Evolutionary conservation across 1,140 invertebrate species (phyloP), one percentile per base, ranked within the genome.

Genomic region (Anthonomus grandis): DNA sequence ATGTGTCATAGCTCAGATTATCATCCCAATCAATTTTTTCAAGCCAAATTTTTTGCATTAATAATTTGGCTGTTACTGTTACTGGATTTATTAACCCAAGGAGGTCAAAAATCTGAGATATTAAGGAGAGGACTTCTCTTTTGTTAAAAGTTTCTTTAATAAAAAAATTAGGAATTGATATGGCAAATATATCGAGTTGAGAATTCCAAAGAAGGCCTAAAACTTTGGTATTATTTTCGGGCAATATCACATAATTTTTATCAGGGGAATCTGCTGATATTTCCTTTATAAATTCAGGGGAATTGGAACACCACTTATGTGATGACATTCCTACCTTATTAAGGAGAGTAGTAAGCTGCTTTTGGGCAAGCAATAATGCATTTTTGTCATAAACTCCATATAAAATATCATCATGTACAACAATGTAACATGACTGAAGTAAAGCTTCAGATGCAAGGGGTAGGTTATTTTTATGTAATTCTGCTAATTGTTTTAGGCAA

Each of bases 11-110:
- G 4, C 64, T 57, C 25, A 73, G 10, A 9, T 1, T 2, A 21
- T 67, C 55, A 57, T 77, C 72, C 76, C 75, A 78, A 3, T 64
- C 60, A 6, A 69, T 17, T 15, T 69, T 52, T 19, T 3, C 9
- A 19, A 58, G 25, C 74, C 75, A 75, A 1, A 77, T 8, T 13
- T 60, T 53, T 66, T 79, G 75, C 21, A 78, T 62, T 1, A 77
- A 39, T 4, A 75, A 59, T 60, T 78, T 77, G 10, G 67, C 65
- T 17, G 23, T 55, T 8, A 77, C 60, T 12, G 67, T 66, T 2
- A 73, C 31, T 10, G 75, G 75, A 21, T 64, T 56, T 10, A 55
- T 8, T 6, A 55, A 38, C 1, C 52, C 45, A 19, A 55, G 44
- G 2, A 44, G 52, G 17, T 55, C 52, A 23, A 52, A 55, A 8